Conservation (phyloP, 2,113 vertebrate genomes). For the Muntiacus reevesi region DNA sequence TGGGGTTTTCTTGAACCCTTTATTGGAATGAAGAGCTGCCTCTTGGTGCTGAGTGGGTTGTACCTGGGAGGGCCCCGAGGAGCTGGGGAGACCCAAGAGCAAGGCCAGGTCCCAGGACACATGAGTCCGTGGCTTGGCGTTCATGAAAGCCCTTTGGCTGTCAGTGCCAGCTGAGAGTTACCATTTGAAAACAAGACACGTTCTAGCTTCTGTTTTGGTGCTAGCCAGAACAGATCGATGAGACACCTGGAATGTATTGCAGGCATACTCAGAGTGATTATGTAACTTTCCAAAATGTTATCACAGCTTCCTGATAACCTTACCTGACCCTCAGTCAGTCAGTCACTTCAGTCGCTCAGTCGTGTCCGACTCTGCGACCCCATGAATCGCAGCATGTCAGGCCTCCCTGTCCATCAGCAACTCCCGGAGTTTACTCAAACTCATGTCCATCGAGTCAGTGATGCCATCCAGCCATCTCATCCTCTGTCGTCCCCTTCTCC, state of each 20-base stretch:
- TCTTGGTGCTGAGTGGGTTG: fast-evolving
- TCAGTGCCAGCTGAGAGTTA: background rate
- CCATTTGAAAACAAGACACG: fast-evolving
- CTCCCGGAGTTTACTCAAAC: too few species aligned
- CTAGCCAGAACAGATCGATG: background rate
- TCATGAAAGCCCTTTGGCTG: background rate
- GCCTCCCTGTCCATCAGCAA: too few species aligned
- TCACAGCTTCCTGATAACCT: background rate
- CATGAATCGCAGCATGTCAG: too few species aligned
- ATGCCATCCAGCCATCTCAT: too few species aligned
- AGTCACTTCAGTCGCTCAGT: too few species aligned
- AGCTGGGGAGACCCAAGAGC: background rate
- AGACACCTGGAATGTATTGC: background rate
- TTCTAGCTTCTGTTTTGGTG: background rate
- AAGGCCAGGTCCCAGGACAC: too few species aligned
- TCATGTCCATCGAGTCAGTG: too few species aligned
- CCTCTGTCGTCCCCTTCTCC: too few species aligned
- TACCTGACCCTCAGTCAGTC: background rate
- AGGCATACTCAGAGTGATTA: fast-evolving
- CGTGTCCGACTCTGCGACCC: too few species aligned
- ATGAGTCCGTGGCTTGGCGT: background rate
- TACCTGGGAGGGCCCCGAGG: background rate
- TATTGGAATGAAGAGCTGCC: background rate
- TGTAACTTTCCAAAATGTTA: background rate
- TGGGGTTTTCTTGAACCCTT: background rate